phyloP scores from a whole-genome alignment of 23 tunicate species.

The Aplidium turbinatum region DNA sequence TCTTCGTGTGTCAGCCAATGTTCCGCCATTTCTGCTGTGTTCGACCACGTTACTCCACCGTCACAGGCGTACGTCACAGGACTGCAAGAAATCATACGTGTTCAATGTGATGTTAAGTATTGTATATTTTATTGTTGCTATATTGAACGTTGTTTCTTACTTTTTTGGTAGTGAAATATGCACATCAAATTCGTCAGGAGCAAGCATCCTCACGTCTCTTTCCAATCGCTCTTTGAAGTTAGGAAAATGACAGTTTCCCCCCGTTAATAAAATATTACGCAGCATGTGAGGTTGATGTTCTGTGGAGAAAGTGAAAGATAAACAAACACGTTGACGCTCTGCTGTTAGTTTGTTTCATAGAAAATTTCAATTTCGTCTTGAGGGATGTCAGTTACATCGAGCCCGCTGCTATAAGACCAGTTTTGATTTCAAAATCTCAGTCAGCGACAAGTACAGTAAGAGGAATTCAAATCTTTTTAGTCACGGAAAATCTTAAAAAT shows the following conservation, averaged over 20 bases:
- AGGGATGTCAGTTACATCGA: too few species aligned
- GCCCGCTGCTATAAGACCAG: too few species aligned
- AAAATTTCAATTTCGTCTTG: too few species aligned
- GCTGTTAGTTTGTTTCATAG: too few species aligned
- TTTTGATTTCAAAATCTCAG: too few species aligned
- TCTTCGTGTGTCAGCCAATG: constrained; percentile 63
- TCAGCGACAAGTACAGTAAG: too few species aligned
- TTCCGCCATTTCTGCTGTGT: constrained; percentile 31
- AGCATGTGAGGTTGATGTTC: constrained; percentile 71
- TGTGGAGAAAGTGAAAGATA: constrained; percentile 5
- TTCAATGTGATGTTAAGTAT: too few species aligned
- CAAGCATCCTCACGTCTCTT: constrained; percentile 56
- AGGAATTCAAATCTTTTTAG: too few species aligned
- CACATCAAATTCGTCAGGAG: constrained; percentile 53
- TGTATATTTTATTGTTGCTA: too few species aligned
- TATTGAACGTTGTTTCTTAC: constrained; percentile 57
- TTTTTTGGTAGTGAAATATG: constrained; percentile 51
- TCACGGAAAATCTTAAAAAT: too few species aligned
- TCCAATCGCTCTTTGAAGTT: constrained; percentile 69
- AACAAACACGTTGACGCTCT: too few species aligned
- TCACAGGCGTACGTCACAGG: constrained; percentile 81
- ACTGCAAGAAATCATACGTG: constrained; percentile 16
- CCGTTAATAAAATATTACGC: constrained; percentile 74
- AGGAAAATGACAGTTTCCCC: constrained; percentile 77
- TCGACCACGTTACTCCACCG: constrained; percentile 80